phyloP scores from a whole-genome alignment of 1,140 invertebrate genomes.

The Rhyacophila brunnea region DNA sequence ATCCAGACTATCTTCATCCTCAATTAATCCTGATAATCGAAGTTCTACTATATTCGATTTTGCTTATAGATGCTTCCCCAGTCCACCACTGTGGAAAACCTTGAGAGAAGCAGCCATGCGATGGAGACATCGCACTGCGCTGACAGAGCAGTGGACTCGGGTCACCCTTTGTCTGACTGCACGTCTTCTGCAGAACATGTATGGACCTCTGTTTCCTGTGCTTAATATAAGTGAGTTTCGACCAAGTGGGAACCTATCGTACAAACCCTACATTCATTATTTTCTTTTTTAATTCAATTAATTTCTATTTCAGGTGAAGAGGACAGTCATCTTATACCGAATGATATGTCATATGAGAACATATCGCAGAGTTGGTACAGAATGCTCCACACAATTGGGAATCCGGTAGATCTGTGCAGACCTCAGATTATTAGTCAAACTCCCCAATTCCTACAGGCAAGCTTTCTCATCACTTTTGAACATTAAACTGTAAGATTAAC shows the following conservation, averaged over 20 bases:
- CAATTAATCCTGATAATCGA: neutral
- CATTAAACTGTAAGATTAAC: too few relatives aligned
- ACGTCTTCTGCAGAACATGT: conserved; percentile 82
- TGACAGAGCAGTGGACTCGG: conserved; percentile 94
- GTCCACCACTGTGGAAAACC: conserved; percentile 94
- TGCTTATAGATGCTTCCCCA: conserved; percentile 70
- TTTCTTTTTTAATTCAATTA: neutral
- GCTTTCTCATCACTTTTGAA: too few relatives aligned
- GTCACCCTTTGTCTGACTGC: conserved; percentile 88
- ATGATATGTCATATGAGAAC: conserved; percentile 82
- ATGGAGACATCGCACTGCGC: conserved; percentile 89
- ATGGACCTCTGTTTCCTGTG: conserved; percentile 83
- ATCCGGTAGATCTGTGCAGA: conserved; percentile 88
- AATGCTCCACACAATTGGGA: conserved; percentile 88
- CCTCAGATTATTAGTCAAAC: conserved; percentile 85
- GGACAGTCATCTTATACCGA: conserved; percentile 76
- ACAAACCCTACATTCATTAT: too few relatives aligned
- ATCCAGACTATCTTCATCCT: too few relatives aligned
- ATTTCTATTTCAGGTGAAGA: conserved; percentile 67
- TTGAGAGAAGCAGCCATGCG: conserved; percentile 87
- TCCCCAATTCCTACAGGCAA: conserved; percentile 75
- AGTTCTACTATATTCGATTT: too few relatives aligned
- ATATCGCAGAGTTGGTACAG: conserved; percentile 94
- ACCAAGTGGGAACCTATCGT: too few relatives aligned
- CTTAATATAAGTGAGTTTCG: conserved; percentile 77